Percentiles rank a stretch among this genome's conserved stretches.
Evolutionary conservation across 2,888 invertebrate genomes (phyloP).

Genomic region (Drosophila prostipennis): DNA sequence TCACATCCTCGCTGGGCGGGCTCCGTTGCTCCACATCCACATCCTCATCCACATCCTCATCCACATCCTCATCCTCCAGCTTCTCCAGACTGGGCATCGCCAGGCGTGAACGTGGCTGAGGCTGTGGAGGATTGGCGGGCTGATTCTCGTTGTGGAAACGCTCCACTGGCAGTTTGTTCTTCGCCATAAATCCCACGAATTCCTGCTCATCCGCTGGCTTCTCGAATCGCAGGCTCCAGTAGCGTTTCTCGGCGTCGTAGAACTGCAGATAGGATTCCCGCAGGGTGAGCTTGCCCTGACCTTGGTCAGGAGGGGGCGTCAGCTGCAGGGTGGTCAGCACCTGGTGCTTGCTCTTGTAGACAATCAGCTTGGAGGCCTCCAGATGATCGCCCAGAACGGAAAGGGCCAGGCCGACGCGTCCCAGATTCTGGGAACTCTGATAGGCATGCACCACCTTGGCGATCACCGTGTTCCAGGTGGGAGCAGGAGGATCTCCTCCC

Average conservation of each 20-base stretch:
- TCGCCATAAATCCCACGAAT: conserved; percentile 24
- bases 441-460: conserved; percentile 52
- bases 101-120: conserved; percentile 11
- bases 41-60: no score
- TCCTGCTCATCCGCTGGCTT: conserved; percentile 44
- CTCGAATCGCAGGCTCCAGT: conserved; percentile 86
- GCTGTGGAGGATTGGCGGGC: conserved; percentile 2
- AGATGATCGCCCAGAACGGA: conserved; percentile 72
- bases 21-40: neutral
- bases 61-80: neutral
- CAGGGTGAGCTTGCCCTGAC: conserved; percentile 52
- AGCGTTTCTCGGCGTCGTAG: conserved; percentile 85
- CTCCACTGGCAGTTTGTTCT: conserved; percentile 26
- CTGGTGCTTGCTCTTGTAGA: conserved; percentile 67
- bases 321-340: conserved; percentile 53
- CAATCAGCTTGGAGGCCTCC: conserved; percentile 59
- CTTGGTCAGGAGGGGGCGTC: no score
- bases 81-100: neutral
- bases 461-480: conserved; percentile 11
- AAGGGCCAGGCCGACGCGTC: conserved; percentile 84
- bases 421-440: conserved; percentile 54
- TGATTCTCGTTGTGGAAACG: no score
- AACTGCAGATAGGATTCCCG: conserved; percentile 74
- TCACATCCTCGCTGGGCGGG: conserved; percentile 14
- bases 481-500: neutral